phyloP scores from a whole-genome alignment of 2,113 vertebrate species.

The Xyliphius kryptos region DNA sequence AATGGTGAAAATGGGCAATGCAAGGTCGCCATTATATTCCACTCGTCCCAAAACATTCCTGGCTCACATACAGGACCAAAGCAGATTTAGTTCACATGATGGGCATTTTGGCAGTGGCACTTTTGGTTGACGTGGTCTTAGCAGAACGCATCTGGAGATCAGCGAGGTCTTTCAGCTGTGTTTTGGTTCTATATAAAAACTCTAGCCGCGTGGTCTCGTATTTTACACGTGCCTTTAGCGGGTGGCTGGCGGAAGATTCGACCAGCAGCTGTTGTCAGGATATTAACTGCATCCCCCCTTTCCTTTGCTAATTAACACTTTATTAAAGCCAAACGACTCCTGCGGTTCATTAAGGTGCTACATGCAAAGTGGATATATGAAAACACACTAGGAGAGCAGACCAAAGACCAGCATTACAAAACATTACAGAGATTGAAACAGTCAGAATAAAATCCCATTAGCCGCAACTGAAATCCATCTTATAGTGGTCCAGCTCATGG shows the following conservation, averaged over 20 bases:
- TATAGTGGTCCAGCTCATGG: no score
- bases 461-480: no score
- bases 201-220: not conserved
- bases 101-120: no score
- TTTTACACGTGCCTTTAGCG: slow-evolving; percentile 43
- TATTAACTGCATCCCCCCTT: slow-evolving; percentile 48
- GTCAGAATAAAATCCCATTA: not conserved
- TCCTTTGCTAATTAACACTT: slow-evolving; percentile 59
- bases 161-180: no score
- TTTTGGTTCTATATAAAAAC: no score
- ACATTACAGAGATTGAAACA: not conserved
- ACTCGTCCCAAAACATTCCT: no score
- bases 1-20: no score
- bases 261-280: slow-evolving; percentile 59
- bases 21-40: no score
- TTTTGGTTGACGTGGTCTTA: no score
- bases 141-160: no score
- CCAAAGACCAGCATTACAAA: not conserved
- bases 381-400: slow-evolving; percentile 9
- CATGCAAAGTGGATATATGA: slow-evolving; percentile 28
- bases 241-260: slow-evolving; percentile 49
- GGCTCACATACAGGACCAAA: no score
- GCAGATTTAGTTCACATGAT: no score
- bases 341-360: slow-evolving; percentile 39
- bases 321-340: slow-evolving; percentile 56